These are phyloP conservation scores for Mormyrops boulengeri DNA, from an alignment of 2,797 vertebrate species.

Conservation along the genomic window DNA sequence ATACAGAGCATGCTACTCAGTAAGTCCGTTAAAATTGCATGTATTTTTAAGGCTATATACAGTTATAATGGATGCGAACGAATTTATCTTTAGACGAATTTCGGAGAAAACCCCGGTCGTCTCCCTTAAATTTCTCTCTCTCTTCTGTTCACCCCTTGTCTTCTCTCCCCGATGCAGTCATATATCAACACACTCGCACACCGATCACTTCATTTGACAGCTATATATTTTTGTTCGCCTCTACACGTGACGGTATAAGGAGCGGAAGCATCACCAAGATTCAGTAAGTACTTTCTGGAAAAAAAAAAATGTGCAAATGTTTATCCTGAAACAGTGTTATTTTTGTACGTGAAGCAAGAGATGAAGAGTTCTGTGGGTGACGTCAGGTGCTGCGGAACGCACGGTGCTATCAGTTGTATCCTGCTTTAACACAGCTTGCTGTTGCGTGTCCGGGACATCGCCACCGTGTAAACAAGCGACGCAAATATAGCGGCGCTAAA, in stretches of 20 bases:
- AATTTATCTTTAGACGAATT: not conserved
- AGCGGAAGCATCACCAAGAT: not conserved
- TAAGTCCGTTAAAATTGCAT: not conserved
- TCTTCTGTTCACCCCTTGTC: not conserved
- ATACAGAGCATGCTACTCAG: not conserved
- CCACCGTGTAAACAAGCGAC: slow-evolving; percentile 5
- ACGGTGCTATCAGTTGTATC: not conserved
- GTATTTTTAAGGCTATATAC: not conserved
- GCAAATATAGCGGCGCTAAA: not conserved
- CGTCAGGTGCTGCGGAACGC: slow-evolving; percentile 43
- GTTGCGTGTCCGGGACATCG: slow-evolving; percentile 27
- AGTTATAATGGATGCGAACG: not conserved
- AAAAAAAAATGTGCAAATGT: not conserved
- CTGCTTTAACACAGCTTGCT: slow-evolving; percentile 23
- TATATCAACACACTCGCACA: not conserved
- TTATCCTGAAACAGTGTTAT: not conserved
- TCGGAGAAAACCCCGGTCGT: not conserved
- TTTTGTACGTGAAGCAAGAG: not conserved
- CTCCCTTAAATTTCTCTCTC: slow-evolving; percentile 6
- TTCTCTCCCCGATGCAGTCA: not conserved
- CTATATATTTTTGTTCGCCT: not conserved
- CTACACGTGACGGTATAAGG: not conserved
- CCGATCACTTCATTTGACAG: slow-evolving; percentile 13
- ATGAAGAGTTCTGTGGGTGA: slow-evolving; percentile 38
- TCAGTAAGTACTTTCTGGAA: slow-evolving; percentile 1